Conservation (phyloP, 2,888 invertebrate species). For the Teinopalpus imperialis region DNA sequence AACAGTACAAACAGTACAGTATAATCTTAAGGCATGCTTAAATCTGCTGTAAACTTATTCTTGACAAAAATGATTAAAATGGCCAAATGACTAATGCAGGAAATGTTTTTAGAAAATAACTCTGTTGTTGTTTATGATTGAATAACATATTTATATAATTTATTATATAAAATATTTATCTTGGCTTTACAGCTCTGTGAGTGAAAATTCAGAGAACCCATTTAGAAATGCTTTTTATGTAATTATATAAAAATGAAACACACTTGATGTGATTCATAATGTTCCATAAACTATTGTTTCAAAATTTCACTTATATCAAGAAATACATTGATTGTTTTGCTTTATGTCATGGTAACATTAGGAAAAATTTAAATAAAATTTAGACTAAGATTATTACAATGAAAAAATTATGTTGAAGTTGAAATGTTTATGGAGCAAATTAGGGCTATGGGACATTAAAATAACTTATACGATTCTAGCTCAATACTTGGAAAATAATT, state of each 20-base stretch:
- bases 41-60: not conserved
- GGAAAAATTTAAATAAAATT: conserved; percentile 10
- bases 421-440: conserved; percentile 22
- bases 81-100: conserved; percentile 1
- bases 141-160: too few relatives aligned
- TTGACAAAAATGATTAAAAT: conserved; percentile 5
- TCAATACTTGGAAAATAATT: conserved; percentile 72
- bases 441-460: conserved; percentile 27
- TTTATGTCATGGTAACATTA: not conserved
- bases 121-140: too few relatives aligned
- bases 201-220: too few relatives aligned
- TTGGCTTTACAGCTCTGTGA: too few relatives aligned
- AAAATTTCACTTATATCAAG: conserved; percentile 24
- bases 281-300: not conserved
- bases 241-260: too few relatives aligned
- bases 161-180: too few relatives aligned
- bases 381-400: conserved; percentile 2
- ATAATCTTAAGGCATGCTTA: conserved; percentile 14
- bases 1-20: not conserved
- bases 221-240: too few relatives aligned
- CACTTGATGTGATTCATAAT: not conserved
- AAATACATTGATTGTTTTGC: not conserved
- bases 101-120: too few relatives aligned
- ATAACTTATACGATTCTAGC: conserved; percentile 58
- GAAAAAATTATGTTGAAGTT: conserved; percentile 1